Evolutionary conservation across 2,888 invertebrate species (phyloP).

Genomic region (Coleophora deauratella): DNA sequence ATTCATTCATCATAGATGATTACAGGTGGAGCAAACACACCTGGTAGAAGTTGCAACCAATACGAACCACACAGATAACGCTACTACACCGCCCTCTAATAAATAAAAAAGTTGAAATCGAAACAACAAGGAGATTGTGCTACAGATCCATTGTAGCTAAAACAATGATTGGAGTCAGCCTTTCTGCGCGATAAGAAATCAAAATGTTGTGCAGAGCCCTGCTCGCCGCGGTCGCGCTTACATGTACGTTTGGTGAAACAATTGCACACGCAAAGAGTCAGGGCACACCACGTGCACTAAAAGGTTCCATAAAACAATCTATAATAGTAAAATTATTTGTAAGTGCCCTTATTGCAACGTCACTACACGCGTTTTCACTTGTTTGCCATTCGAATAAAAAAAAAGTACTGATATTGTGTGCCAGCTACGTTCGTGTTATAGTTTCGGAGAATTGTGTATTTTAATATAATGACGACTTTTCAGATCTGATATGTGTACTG

Average conservation of each 20-base stretch:
- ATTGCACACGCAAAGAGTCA: conserved; percentile 34
- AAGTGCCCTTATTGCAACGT: conserved; percentile 4
- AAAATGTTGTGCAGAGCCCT: conserved; percentile 54
- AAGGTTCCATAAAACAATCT: conserved; percentile 50
- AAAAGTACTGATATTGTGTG: too few species aligned
- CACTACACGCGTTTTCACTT: too few species aligned
- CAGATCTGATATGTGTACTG: conserved; percentile 62
- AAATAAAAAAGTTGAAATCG: not conserved
- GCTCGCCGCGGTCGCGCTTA: conserved; percentile 42
- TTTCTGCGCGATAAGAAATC: conserved; percentile 34
- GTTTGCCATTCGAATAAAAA: too few species aligned
- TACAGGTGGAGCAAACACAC: conserved; percentile 10
- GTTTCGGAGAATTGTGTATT: too few species aligned
- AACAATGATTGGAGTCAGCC: conserved; percentile 20
- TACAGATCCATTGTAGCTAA: conserved; percentile 11
- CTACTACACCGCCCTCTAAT: not conserved
- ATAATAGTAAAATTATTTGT: conserved; percentile 19
- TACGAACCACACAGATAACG: not conserved
- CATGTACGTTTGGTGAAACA: conserved; percentile 60
- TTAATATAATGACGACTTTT: conserved; percentile 19
- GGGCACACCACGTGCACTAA: conserved; percentile 41
- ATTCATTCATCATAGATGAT: too few species aligned
- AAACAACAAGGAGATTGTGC: not conserved
- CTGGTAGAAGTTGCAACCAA: not conserved
- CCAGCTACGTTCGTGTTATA: too few species aligned